A percentile compares a stretch with the other conserved stretches of the same genome.
Conservation (phyloP, 2,888 invertebrate genomes). For the Sphinx pinastri region DNA sequence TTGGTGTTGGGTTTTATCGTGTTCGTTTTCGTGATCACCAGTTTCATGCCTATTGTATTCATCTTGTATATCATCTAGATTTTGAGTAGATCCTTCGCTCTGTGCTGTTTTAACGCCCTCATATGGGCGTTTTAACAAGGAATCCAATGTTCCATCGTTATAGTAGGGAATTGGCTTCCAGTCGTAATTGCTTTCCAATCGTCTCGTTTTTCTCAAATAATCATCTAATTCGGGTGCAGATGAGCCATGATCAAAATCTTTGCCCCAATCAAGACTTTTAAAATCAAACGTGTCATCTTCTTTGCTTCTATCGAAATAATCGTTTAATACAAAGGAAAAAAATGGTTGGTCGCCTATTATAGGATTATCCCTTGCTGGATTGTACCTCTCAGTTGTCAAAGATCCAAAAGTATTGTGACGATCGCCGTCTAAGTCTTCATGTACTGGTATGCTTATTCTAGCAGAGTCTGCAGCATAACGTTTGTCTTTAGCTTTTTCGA, state of each 20-base stretch:
- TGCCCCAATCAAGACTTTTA: constrained; percentile 62
- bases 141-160: constrained; percentile 26
- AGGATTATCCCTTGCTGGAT: constrained; percentile 56
- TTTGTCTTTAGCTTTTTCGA: constrained; percentile 67
- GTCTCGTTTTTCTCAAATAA: constrained; percentile 45
- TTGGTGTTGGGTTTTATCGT: constrained; percentile 46
- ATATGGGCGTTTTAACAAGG: constrained; percentile 5
- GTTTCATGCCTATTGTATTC: constrained; percentile 50
- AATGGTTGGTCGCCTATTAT: constrained; percentile 63
- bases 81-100: constrained; percentile 44
- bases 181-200: constrained; percentile 38
- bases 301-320: constrained; percentile 61
- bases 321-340: constrained; percentile 66
- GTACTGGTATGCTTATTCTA: constrained; percentile 60
- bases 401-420: constrained; percentile 39
- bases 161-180: constrained; percentile 23
- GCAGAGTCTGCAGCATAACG: constrained; percentile 47
- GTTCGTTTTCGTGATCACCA: constrained; percentile 44
- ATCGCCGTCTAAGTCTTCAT: constrained; percentile 61
- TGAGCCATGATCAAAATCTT: constrained; percentile 54
- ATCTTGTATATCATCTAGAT: constrained; percentile 42
- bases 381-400: constrained; percentile 36
- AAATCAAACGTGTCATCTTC: constrained; percentile 63
- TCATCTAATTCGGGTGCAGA: constrained; percentile 39
- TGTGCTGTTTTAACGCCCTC: background rate